Conservation (phyloP, 2,113 vertebrate genomes). For the Alethe castanea region DNA sequence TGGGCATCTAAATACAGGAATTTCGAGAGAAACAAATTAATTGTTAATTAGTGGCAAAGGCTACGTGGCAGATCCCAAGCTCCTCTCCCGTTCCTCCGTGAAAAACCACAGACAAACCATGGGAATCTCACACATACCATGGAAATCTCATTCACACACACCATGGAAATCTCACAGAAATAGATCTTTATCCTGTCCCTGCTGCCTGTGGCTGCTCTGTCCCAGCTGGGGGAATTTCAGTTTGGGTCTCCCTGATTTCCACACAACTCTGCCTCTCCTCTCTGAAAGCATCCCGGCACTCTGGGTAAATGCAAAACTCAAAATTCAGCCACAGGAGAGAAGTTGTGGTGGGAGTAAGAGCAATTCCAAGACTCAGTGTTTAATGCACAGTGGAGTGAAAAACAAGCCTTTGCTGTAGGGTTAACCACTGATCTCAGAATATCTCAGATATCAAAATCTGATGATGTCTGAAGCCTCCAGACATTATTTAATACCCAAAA, state of each 20-base stretch:
- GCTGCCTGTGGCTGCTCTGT: neutral
- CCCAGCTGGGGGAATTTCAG: neutral
- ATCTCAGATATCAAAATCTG: neutral
- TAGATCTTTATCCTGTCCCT: neutral
- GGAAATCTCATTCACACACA: neutral
- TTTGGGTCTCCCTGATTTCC: neutral
- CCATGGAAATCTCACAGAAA: neutral
- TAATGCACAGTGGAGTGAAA: neutral
- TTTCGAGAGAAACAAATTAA: neutral
- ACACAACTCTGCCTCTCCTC: neutral
- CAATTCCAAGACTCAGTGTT: neutral
- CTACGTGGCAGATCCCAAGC: accelerated
- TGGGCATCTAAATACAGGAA: neutral
- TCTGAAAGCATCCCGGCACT: neutral
- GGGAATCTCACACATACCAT: no score
- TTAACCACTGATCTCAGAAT: neutral
- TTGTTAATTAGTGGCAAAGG: neutral
- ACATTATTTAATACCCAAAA: neutral
- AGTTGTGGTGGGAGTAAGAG: neutral
- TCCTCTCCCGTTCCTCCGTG: neutral
- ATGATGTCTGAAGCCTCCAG: neutral
- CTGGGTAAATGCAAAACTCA: neutral
- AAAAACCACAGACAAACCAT: neutral
- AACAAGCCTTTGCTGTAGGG: neutral
- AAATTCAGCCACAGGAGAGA: neutral